Evolutionary conservation across 1,140 invertebrate species (phyloP).

Genomic region (Whitmania pigra): DNA sequence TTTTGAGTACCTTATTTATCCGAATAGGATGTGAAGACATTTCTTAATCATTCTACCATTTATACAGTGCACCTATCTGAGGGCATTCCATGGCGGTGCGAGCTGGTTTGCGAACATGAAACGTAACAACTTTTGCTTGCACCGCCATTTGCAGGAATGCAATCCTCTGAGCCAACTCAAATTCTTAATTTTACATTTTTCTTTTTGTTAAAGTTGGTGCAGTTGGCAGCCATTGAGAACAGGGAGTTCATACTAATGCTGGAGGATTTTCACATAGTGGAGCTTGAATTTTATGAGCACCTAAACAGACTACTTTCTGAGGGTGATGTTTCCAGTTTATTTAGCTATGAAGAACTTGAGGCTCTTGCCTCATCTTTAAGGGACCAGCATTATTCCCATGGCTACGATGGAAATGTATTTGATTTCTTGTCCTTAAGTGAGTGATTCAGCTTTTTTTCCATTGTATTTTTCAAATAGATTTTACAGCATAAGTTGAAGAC

Average conservation of each 20-base stretch:
- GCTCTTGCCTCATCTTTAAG: conserved; percentile 56
- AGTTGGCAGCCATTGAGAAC: conserved; percentile 64
- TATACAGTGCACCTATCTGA: too few relatives aligned
- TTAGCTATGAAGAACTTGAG: conserved; percentile 66
- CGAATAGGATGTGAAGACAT: too few relatives aligned
- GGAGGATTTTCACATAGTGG: conserved; percentile 69
- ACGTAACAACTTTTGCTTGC: too few relatives aligned
- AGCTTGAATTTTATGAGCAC: conserved; percentile 53
- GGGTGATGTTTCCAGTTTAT: conserved; percentile 67
- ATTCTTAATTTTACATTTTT: neutral
- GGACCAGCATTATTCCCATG: conserved; percentile 56
- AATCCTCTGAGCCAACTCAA: too few relatives aligned
- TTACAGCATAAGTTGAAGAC: neutral
- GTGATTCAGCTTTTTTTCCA: conserved; percentile 28
- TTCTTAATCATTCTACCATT: too few relatives aligned
- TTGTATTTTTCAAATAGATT: neutral
- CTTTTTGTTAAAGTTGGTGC: conserved; percentile 51
- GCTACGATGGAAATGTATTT: conserved; percentile 55
- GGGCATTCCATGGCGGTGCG: too few relatives aligned
- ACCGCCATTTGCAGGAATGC: too few relatives aligned
- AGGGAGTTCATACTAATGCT: conserved; percentile 63
- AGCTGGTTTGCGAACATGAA: too few relatives aligned
- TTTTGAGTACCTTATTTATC: too few relatives aligned
- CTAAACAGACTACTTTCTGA: conserved; percentile 57
- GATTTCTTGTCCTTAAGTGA: conserved; percentile 62